Evolutionary conservation across 1,140 invertebrate genomes (phyloP), one percentile per base, ranked within the genome.

Genomic region (Eulimnadia texana): DNA sequence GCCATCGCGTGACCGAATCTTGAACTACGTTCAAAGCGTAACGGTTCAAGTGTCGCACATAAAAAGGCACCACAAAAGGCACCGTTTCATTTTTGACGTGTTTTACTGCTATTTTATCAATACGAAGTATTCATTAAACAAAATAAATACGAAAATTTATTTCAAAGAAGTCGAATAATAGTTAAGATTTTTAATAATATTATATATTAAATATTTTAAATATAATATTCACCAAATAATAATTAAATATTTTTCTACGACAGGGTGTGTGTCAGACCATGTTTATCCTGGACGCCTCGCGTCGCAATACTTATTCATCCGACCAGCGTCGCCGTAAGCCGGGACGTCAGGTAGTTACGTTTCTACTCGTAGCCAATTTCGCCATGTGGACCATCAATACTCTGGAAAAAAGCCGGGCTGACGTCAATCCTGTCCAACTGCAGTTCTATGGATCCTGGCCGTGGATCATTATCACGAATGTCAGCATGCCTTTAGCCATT

Each of bases 391-490:
- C 89, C 3, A 91, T 93, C 54, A 93, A 91, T 68, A 92, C 90
- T 0, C 70, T 94, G 65, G 90, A 93, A 73, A 93, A 93, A 69
- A 87, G 87, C 0, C 75, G 90, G 3, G 87, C 88, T 0, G 90
- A 93, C 68, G 89, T 87, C 0, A 89, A 93, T 75, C 90, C 90
- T 0, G 85, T 91, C 16, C 90, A 93, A 70, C 71, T 93, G 64
- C 84, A 92, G 69, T 94, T 93, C 73, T 93, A 92, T 67, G 91
- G 90, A 0, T 77, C 90, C 29, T 96, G 86, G 91, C 92, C 85
- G 10, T 98, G 94, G 94, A 95, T 91, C 13, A 95, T 95, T 65
- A 95, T 98, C 33, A 94, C 90, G 0, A 90, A 96, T 70, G 86
- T 96, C 2, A 91, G 90, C 0, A 93, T 95, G 84, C 94, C 93